Percentiles rank a stretch among this genome's conserved stretches.
Evolutionary conservation across 1,140 invertebrate species (phyloP).

Genomic region (Plectrocnemia conspersa): DNA sequence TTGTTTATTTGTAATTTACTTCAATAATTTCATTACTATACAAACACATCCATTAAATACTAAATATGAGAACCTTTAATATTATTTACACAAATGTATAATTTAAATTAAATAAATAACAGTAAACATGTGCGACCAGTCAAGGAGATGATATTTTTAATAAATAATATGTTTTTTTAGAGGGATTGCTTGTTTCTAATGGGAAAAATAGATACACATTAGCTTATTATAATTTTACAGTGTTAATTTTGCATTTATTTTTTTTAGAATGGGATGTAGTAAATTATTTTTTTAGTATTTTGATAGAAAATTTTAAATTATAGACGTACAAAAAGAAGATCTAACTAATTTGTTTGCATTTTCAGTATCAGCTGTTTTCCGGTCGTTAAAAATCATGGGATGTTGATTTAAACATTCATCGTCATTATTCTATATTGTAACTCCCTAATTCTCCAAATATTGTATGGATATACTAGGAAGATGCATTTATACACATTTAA

Average conservation of each 20-base stretch:
- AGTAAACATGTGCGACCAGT: no score
- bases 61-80: no score
- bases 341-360: constrained; percentile 47
- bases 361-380: constrained; percentile 72
- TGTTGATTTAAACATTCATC: constrained; percentile 19
- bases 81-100: no score
- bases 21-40: no score
- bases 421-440: constrained; percentile 13
- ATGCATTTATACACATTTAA: neutral
- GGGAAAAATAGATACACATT: neutral
- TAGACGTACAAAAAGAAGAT: constrained; percentile 21
- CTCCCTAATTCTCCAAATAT: constrained; percentile 9
- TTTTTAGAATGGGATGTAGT: constrained; percentile 17
- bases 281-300: constrained; percentile 11
- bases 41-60: no score
- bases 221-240: neutral
- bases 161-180: no score
- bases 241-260: neutral
- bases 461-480: constrained; percentile 8
- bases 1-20: no score
- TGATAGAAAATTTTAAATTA: constrained; percentile 24
- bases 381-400: constrained; percentile 44
- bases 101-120: no score
- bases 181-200: no score
- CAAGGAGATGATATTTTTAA: no score